Base-by-base conservation (phyloP, 2,888 invertebrate genomes). In the Ectropis crepuscularia region DNA sequence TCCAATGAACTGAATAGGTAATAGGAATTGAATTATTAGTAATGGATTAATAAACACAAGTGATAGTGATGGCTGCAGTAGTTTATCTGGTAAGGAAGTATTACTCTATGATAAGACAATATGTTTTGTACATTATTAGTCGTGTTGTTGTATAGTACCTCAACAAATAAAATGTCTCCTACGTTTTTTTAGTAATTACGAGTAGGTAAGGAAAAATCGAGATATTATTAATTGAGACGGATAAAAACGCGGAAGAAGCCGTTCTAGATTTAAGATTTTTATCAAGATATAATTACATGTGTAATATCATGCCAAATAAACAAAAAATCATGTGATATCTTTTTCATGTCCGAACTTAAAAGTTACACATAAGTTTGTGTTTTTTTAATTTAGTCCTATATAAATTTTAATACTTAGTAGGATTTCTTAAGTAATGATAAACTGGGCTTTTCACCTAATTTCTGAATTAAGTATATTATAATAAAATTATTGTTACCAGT, bases 21-120 rank as follows among this genome's bases (percentile, higher is more conserved):
- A 70, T 60, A 53, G 37, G 28, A 42, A 42, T 6, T 28, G 68
- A 62, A 71, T 47, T 71, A 67, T 60, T 49, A 41, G 55, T 63
- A 66, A 61, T 66, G 68, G 72, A 72, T 72, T 70, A 37, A 38
- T 41, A 42, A 49, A 41, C 12, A 41, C 6, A 41, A 28, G 5
- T 6, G 9, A 8, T 16, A 51, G 37, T n/a, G 6, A 47, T 49
- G 7, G 10, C 5, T n/a, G 36, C 6, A 51, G 12, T 12, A 12
- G 16, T 51, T 16, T 41, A 16, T 7, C 12, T 16, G 28, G 16
- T 41, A 41, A 10, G 9, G 9, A 39, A n/a, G 37, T 36, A 9
- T 5, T 7, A 47, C 9, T 16, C 28, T 47, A 8, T 16, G 12
- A 12, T 46, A 28, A 28, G 16, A 28, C 2, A 28, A 28, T 28